Conservation (phyloP, 2,888 invertebrate genomes). For the Leuctra nigra region DNA sequence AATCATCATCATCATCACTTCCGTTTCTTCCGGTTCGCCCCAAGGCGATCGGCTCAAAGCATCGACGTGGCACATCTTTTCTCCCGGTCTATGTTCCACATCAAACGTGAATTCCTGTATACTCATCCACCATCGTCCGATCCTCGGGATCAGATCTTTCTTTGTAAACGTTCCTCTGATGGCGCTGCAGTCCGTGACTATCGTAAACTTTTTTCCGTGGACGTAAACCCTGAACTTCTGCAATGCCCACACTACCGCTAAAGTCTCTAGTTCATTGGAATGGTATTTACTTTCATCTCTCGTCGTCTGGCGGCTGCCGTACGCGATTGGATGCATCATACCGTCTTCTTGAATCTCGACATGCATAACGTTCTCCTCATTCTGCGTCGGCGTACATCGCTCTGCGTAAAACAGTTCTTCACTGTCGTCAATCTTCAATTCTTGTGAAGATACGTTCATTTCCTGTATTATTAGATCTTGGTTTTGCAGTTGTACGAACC, state of each 20-base stretch:
- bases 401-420: no score
- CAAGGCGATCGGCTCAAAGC: constrained; percentile 31
- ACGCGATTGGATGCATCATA: constrained; percentile 33
- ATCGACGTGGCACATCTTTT: constrained; percentile 35
- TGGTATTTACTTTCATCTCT: constrained; percentile 36
- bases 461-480: no score
- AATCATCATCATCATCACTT: no score
- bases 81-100: constrained; percentile 28
- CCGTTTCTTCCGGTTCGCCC: constrained; percentile 22
- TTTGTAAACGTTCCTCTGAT: constrained; percentile 33
- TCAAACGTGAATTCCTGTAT: constrained; percentile 30
- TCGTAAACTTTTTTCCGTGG: constrained; percentile 32
- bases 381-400: no score
- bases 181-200: constrained; percentile 37
- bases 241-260: constrained; percentile 36
- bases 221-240: constrained; percentile 37
- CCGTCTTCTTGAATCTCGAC: constrained; percentile 27
- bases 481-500: no score
- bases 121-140: constrained; percentile 33
- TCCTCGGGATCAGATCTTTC: constrained; percentile 35
- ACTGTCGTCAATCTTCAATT: no score
- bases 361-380: no score
- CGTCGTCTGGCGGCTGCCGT: constrained; percentile 35
- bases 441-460: no score
- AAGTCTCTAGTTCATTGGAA: constrained; percentile 37